These are phyloP conservation scores for Trachelipus rathkii DNA, from an alignment of 1,140 invertebrate species.

Conservation along the genomic window DNA sequence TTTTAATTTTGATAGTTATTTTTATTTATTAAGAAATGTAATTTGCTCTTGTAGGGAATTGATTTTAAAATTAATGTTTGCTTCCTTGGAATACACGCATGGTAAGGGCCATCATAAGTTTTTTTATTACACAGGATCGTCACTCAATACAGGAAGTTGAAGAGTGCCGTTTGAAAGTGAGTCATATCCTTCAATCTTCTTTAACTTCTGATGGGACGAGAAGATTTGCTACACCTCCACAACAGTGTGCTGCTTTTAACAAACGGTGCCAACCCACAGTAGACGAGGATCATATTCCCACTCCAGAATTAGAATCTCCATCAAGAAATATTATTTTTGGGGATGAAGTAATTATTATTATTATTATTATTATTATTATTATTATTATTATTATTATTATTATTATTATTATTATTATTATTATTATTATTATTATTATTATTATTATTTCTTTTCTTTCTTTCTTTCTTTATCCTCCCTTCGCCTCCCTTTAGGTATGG, in stretches of 20 bases:
- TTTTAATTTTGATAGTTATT: too few species aligned
- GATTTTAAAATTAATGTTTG: too few species aligned
- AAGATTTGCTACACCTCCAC: conserved; percentile 75
- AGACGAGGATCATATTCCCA: conserved; percentile 49
- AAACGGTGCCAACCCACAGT: conserved; percentile 61
- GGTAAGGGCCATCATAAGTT: not conserved
- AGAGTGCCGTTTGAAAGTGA: conserved; percentile 73
- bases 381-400: not conserved
- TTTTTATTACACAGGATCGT: conserved; percentile 54
- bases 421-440: not conserved
- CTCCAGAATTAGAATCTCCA: conserved; percentile 43
- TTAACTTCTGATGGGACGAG: conserved; percentile 73
- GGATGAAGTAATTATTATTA: conserved; percentile 50
- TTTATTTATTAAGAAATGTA: too few species aligned
- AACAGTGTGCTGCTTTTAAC: conserved; percentile 81
- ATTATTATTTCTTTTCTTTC: too few species aligned
- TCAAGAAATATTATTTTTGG: conserved; percentile 52
- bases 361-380: conserved; percentile 16
- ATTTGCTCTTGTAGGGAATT: too few species aligned
- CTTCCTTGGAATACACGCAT: too few species aligned
- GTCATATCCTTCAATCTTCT: conserved; percentile 76
- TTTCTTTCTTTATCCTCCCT: too few species aligned
- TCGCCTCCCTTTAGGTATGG: too few species aligned
- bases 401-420: not conserved
- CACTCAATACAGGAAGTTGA: conserved; percentile 70